These are phyloP conservation scores for Chalcosyrphus nemorum DNA, from an alignment of 2,888 invertebrate species.

Conservation along the genomic window DNA sequence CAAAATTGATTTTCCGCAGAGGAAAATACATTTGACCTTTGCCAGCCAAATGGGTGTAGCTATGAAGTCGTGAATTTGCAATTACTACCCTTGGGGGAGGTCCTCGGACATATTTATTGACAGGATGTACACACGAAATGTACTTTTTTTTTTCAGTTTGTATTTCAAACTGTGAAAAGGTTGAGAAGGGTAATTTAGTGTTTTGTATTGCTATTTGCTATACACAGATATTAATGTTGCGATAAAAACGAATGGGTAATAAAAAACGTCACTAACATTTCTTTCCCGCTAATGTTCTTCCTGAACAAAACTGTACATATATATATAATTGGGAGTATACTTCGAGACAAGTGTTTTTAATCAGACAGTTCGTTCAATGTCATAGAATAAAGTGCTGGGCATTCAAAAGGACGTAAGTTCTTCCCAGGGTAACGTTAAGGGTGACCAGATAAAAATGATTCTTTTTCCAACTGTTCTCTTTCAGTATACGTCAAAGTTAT, in stretches of 20 bases:
- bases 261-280: neutral
- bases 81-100: constrained; percentile 41
- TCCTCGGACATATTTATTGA: constrained; percentile 61
- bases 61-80: constrained; percentile 61
- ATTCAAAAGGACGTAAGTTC: too few species aligned
- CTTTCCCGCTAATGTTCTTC: neutral
- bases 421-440: too few species aligned
- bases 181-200: constrained; percentile 27
- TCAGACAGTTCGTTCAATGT: too few species aligned
- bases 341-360: too few species aligned
- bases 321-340: too few species aligned
- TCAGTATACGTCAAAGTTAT: too few species aligned
- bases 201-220: constrained; percentile 6
- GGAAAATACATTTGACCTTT: neutral
- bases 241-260: neutral
- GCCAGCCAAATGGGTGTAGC: constrained; percentile 46
- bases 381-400: too few species aligned
- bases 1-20: constrained; percentile 64
- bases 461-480: too few species aligned
- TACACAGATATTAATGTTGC: neutral
- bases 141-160: constrained; percentile 13
- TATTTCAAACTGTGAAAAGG: neutral
- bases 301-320: too few species aligned
- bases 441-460: too few species aligned
- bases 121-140: constrained; percentile 63